These are phyloP conservation scores for Ranitomeya imitator DNA, from an alignment of 2,113 vertebrate genomes.

Conservation along the genomic window DNA sequence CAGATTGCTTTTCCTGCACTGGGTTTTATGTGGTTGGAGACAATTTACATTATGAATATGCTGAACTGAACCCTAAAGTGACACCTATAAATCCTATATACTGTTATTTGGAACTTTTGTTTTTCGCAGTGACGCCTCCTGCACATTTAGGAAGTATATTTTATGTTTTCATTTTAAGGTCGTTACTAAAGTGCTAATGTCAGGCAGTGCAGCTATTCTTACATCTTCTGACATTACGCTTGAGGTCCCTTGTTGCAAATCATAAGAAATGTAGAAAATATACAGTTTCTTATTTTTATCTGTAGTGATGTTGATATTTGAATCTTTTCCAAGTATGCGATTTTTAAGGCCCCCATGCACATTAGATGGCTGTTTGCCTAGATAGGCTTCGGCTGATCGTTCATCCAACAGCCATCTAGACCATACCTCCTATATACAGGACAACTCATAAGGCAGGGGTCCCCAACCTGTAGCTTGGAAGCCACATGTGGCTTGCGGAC, in stretches of 20 bases:
- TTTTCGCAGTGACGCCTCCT: not conserved
- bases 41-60: constrained; percentile 4
- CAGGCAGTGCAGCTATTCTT: not conserved
- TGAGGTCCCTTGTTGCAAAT: not conserved
- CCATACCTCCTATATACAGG: too few species aligned
- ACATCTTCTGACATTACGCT: not conserved
- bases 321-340: not conserved
- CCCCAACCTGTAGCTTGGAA: too few species aligned
- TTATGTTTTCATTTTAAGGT: not conserved
- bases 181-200: not conserved
- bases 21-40: not conserved
- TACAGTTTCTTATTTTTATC: not conserved
- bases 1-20: not conserved
- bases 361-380: not conserved
- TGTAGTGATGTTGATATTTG: not conserved
- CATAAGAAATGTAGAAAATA: not conserved
- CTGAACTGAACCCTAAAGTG: not conserved
- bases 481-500: too few species aligned
- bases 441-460: too few species aligned
- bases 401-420: too few species aligned
- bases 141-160: not conserved
- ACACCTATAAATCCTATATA: not conserved
- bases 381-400: not conserved
- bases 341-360: not conserved
- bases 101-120: not conserved